Evolutionary conservation across 2,888 invertebrate genomes (phyloP).

Genomic region (Agonopterix alstromeriana): DNA sequence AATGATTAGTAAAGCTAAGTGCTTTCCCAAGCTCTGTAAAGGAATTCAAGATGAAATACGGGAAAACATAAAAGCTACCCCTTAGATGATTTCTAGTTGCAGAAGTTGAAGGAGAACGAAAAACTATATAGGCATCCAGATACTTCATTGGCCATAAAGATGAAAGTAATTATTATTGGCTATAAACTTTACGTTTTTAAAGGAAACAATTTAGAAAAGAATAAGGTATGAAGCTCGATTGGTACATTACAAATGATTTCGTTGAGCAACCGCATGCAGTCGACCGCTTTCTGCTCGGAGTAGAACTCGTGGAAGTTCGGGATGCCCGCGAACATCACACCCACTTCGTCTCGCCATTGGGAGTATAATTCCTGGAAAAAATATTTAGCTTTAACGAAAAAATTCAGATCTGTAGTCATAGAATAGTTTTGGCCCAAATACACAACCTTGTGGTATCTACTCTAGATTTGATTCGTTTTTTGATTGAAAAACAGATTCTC

Average conservation of each 20-base stretch:
- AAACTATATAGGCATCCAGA: too few species aligned
- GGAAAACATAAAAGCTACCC: too few species aligned
- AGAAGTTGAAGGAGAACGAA: too few species aligned
- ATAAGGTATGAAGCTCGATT: conserved; percentile 11
- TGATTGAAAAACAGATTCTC: not conserved
- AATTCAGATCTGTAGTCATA: not conserved
- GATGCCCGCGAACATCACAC: conserved; percentile 98
- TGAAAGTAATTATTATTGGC: too few species aligned
- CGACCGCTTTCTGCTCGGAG: conserved; percentile 98
- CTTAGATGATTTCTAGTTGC: too few species aligned
- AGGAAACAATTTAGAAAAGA: not conserved
- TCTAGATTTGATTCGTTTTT: not conserved
- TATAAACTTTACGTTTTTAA: conserved; percentile 3
- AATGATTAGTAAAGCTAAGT: too few species aligned
- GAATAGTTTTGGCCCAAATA: too few species aligned
- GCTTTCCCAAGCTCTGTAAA: too few species aligned
- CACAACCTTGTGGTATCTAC: too few species aligned
- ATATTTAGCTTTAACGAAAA: not conserved
- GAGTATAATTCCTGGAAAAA: conserved; percentile 84
- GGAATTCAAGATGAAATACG: too few species aligned
- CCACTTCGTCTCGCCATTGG: conserved; percentile 89
- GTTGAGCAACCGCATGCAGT: conserved; percentile 97
- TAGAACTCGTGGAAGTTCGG: conserved; percentile 99
- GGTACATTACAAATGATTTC: conserved; percentile 94
- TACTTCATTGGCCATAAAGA: too few species aligned